A percentile compares a stretch with the other conserved stretches of the same genome.
Evolutionary conservation across 2,797 vertebrate genomes (phyloP).

Genomic region (Benthosema pterotum): DNA sequence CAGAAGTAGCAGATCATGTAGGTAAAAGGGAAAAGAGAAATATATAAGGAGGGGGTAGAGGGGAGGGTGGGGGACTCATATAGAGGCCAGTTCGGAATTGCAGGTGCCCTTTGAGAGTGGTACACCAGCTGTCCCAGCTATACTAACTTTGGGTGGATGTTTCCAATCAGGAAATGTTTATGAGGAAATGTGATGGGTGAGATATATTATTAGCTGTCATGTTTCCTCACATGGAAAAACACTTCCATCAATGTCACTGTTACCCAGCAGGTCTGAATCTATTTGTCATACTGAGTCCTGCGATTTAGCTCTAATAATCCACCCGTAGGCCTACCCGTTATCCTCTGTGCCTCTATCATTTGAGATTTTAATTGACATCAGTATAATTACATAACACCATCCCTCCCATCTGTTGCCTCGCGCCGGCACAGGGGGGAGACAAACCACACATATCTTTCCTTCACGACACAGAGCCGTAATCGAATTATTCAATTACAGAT

Average conservation of each 20-base stretch:
- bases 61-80: no score
- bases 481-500: constrained; percentile 69
- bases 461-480: constrained; percentile 59
- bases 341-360: constrained; percentile 45
- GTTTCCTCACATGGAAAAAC: constrained; percentile 39
- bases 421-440: constrained; percentile 43
- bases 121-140: constrained; percentile 11
- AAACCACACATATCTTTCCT: constrained; percentile 61
- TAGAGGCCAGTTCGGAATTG: no score
- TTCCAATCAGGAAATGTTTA: constrained; percentile 40
- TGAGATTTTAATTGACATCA: constrained; percentile 59
- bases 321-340: constrained; percentile 36
- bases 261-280: constrained; percentile 22
- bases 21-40: no score
- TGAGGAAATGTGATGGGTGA: constrained; percentile 49
- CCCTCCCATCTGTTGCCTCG: constrained; percentile 65
- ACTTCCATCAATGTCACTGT: constrained; percentile 48
- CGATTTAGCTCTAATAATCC: constrained; percentile 28
- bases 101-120: no score
- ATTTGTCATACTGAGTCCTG: constrained; percentile 50
- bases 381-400: constrained; percentile 57
- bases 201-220: constrained; percentile 48
- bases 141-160: constrained; percentile 17
- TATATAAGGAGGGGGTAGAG: no score
- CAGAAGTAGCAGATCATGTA: no score